Percentiles rank a stretch among this genome's conserved stretches.
Evolutionary conservation across 2,888 invertebrate genomes (phyloP).

Genomic region (Xestia sexstrigata): DNA sequence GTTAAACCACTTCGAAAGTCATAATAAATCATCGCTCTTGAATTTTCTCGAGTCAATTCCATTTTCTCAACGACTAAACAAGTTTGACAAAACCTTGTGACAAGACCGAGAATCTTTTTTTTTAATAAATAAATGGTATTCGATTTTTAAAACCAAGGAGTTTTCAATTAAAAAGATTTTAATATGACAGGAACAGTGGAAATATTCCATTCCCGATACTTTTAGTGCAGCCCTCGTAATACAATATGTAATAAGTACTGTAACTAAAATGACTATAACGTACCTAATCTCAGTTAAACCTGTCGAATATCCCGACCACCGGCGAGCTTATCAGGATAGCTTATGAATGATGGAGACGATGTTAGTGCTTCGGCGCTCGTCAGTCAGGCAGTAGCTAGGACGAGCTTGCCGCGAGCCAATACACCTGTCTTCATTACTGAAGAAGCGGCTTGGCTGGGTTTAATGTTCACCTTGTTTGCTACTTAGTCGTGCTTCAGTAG

Average conservation of each 20-base stretch:
- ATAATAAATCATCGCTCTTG: too few relatives aligned
- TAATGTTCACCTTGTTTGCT: constrained; percentile 6
- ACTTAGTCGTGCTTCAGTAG: constrained; percentile 9
- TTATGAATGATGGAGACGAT: constrained; percentile 1
- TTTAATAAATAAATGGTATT: too few relatives aligned
- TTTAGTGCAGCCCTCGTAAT: too few relatives aligned
- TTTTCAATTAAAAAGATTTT: too few relatives aligned
- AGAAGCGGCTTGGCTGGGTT: constrained; percentile 5
- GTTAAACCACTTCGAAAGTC: too few relatives aligned
- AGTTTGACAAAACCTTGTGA: too few relatives aligned
- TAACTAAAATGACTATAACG: neutral
- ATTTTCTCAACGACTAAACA: too few relatives aligned
- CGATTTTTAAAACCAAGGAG: too few relatives aligned
- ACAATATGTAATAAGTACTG: neutral
- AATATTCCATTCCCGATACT: too few relatives aligned
- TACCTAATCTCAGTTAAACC: neutral
- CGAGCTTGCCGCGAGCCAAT: constrained; percentile 16
- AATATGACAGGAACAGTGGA: too few relatives aligned
- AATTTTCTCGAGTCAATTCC: too few relatives aligned
- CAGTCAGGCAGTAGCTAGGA: constrained; percentile 25
- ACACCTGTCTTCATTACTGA: constrained; percentile 15
- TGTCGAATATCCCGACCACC: neutral
- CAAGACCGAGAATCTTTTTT: too few relatives aligned
- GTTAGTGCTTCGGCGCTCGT: constrained; percentile 25
- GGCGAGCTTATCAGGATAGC: constrained; percentile 5